Evolutionary conservation across 2,113 vertebrate species (phyloP), one percentile per base, ranked within the genome.

Genomic region (Chaetorhynchus papuensis): DNA sequence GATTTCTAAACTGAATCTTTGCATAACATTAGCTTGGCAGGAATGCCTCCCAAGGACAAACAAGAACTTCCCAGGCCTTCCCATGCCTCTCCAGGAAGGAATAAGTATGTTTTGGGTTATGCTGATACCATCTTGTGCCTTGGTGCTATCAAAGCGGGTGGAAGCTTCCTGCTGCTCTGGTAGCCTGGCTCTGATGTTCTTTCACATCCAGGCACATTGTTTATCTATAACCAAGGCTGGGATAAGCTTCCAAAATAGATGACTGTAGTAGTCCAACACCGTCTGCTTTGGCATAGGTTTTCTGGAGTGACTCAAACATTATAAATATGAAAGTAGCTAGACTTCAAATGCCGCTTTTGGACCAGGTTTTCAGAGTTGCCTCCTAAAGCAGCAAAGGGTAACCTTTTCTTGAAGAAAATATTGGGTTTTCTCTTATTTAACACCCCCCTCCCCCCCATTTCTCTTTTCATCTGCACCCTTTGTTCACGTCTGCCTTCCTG

Each of bases 231-330:
- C 83, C 76, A 68, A 89, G 80, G 44, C 83, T 93, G 82, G 94
- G 90, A 75, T 96, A 90, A 90, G 90, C 92, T 93, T 96, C 76
- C 88, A 92, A 93, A 94, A 90, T 92, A 96, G 95, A 89, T 93
- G 31, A 61, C 76, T 65, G 35, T 24, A 81, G 69, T 70, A 71
- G 72, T 75, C 86, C 71, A 75, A 52, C 26, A 53, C 2, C 0
- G 75, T 54, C 87, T 92, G 41, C 80, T 93, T 79, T 90, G 83
- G 90, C 20, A 0, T 71, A 83, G 70, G 30, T 57, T 96, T 94
- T 85, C 56, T 72, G 87, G 57, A 76, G 76, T 69, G 93, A 88
- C 76, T 95, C 92, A 95, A 82, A 75, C 0, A 4, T 75, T 90
- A 69, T 65, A 87, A 92, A 89, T 96, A 84, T 31, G 85, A 70